phyloP scores from a whole-genome alignment of 2,797 vertebrate genomes.

The Tamandua tetradactyla region DNA sequence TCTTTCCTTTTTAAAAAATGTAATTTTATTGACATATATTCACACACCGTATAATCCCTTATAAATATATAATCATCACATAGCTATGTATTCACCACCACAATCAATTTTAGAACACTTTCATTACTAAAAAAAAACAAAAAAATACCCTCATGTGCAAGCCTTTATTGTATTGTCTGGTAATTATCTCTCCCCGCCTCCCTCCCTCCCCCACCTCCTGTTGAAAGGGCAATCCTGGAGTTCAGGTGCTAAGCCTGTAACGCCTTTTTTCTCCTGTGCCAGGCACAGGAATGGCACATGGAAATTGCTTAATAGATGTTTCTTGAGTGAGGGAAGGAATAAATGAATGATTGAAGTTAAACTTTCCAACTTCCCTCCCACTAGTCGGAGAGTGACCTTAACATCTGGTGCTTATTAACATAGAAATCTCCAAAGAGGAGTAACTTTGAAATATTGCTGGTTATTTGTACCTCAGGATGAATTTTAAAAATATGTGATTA shows the following conservation, averaged over 20 bases:
- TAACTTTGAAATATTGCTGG: not conserved
- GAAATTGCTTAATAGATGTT: not conserved
- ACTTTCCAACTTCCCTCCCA: not conserved
- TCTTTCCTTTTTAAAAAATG: no score
- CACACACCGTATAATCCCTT: no score
- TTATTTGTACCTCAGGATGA: not conserved
- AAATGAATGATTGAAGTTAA: not conserved
- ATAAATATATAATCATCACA: no score
- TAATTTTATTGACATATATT: no score
- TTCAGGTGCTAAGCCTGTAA: not conserved
- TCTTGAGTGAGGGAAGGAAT: not conserved
- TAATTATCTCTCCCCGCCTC: not conserved
- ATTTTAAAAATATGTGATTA: not conserved
- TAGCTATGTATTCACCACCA: no score
- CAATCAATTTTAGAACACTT: no score
- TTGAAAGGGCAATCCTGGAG: not conserved
- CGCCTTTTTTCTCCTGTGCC: not conserved
- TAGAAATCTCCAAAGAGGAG: not conserved
- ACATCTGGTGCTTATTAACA: not conserved
- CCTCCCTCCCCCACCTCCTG: no score
- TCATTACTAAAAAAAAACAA: no score
- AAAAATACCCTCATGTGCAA: not conserved
- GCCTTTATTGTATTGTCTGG: not conserved
- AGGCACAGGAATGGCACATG: accelerated
- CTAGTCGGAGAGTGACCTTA: not conserved